Base-by-base conservation (phyloP, 2,797 vertebrate genomes). In the Sarcoramphus papa region DNA sequence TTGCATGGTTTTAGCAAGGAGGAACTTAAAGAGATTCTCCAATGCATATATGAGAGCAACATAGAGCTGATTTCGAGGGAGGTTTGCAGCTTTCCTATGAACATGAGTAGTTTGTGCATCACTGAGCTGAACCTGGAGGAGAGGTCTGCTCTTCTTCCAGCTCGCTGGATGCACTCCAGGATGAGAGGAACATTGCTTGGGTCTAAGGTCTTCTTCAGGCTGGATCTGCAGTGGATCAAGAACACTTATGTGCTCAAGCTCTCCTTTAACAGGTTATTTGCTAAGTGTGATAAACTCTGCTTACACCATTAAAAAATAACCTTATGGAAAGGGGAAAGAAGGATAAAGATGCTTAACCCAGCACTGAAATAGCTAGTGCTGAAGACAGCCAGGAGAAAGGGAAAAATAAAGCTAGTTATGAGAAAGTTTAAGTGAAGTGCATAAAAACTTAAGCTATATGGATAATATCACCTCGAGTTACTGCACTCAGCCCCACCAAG, bases 391-490 rank as follows among this genome's bases (percentile, higher is more conserved):
- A 37, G 43, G 40, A 83, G 74, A 78, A 92, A 85, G 40, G 73
- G 47, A 54, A 86, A 91, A 89, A 62, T 56, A 82, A 60, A 84
- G 31, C 56, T 82, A 43, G 40, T 77, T 93, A 68, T 63, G 35
- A 91, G 65, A 87, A 95, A 93, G 81, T 85, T 33, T 70, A 80
- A 76, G 60, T 70, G 33, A 72, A 92, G 48, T 6, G 11, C 74
- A 80, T 91, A 92, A 87, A 86, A 78, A 30, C 48, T 35, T 90
- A 91, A 95, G 47, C 1, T 19, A 84, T 85, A 73, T 0, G 8
- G 89, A 50, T 95, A 93, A 88, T 90, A 89, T 91, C 51, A 92
- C 76, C 56, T 56, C 5, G 6, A 93, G 85, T 96, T 92, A 93
- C 85, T 93, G 80, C 41, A 31, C 64, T 69, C 79, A 90, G 82